These are phyloP conservation scores for Drosophila niveifrons DNA, from an alignment of 2,888 invertebrate species.

Conservation along the genomic window DNA sequence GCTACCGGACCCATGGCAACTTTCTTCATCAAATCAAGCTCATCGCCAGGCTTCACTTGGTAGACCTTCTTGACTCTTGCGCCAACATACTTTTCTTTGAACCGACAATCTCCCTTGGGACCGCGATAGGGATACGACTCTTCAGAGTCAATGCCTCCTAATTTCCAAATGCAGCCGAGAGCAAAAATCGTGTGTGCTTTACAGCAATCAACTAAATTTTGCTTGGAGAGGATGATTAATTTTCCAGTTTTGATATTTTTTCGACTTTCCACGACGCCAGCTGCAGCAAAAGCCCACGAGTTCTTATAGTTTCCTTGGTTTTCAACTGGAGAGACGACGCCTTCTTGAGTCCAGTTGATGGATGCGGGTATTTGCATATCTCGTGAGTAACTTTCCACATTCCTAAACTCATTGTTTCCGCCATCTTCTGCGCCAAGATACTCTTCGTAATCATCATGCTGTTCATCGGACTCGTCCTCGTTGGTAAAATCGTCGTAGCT, in stretches of 20 bases:
- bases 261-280: slow-evolving; percentile 36
- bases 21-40: not conserved
- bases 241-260: slow-evolving; percentile 16
- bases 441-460: slow-evolving; percentile 9
- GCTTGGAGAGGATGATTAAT: slow-evolving; percentile 36
- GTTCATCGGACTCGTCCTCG: slow-evolving; percentile 13
- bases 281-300: slow-evolving; percentile 52
- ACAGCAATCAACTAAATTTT: slow-evolving; percentile 41
- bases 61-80: slow-evolving; percentile 13
- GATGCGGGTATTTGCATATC: not conserved
- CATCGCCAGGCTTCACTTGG: slow-evolving; percentile 14
- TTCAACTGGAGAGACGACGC: slow-evolving; percentile 35
- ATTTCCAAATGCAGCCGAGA: slow-evolving; percentile 3
- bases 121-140: slow-evolving; percentile 39
- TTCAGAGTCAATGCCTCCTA: slow-evolving; percentile 33
- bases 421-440: not conserved
- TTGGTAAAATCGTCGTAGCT: slow-evolving; percentile 16
- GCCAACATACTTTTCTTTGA: not conserved
- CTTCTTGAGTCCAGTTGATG: slow-evolving; percentile 42
- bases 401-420: not conserved
- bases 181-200: not conserved
- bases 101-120: not conserved
- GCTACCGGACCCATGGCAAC: slow-evolving; percentile 36
- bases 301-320: slow-evolving; percentile 33
- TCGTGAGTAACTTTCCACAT: not conserved